Evolutionary conservation across 2,113 vertebrate species (phyloP), one percentile per base, ranked within the genome.

Genomic region (Gasterosteus nipponicus): DNA sequence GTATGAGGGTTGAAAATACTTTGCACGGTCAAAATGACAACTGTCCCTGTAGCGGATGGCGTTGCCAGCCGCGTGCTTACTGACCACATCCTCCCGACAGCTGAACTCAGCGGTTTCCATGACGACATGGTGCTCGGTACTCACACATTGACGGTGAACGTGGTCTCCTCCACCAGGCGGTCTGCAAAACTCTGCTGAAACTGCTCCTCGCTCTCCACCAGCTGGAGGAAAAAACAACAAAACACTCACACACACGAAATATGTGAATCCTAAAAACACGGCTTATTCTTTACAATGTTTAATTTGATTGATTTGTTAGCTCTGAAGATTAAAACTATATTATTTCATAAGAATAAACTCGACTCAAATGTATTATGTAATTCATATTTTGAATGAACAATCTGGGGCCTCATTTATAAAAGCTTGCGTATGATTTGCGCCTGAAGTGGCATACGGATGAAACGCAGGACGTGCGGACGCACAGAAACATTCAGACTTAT

Each of bases 161-260:
- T 22, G 0, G 83, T 84, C 69, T 94, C 89, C 39, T 86, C 76
- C 47, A 95, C 86, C 35, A 95, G 87, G 56, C 60, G 63, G 0
- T 93, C 86, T 18, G 93, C 94, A 46, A 95, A 84, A 51, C 81
- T 91, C 78, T 84, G 83, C 84, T 95, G 94, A 73, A 95, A 80
- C 67, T 89, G 81, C 77, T 94, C 93, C 75, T 95, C 93, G 16
- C 71, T 85, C 77, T 94, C 94, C 76, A 95, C 92, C 76, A 95
- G 81, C 94, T 95, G 78, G 5, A 81, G 51, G 46, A 42, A 61
- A 64, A 64, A 38, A 39, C 33, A 26, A 22, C 38, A 53, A 65
- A 29, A 53, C 49, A n/a, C 51, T 11, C 51, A 53, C 7, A 19
- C 49, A 51, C 8, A 51, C 19, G 22, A 53, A 65, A 9, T 26